phyloP scores from a whole-genome alignment of 2,113 vertebrate genomes.

The Semicossyphus pulcher region DNA sequence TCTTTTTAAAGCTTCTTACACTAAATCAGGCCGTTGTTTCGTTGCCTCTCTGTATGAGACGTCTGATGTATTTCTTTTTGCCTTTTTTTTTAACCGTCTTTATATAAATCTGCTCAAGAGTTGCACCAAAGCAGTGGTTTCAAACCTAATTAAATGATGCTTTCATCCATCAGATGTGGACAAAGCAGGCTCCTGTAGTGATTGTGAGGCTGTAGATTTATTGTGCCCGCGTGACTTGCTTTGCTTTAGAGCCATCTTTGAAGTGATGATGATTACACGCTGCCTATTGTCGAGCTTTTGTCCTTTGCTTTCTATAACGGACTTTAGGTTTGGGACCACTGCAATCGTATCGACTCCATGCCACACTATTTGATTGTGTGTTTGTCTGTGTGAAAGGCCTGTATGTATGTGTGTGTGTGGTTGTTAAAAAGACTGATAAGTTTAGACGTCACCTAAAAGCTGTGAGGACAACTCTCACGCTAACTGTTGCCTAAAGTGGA shows the following conservation, averaged over 20 bases:
- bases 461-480: conserved; percentile 77
- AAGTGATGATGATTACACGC: conserved; percentile 65
- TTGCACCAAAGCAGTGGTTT: conserved; percentile 78
- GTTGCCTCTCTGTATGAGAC: conserved; percentile 66
- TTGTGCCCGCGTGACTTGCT: conserved; percentile 59
- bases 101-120: conserved; percentile 71
- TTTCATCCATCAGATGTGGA: conserved; percentile 40
- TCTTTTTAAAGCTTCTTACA: conserved; percentile 69
- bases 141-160: conserved; percentile 63
- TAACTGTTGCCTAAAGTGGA: conserved; percentile 82
- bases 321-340: conserved; percentile 78
- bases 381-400: conserved; percentile 51
- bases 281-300: conserved; percentile 63
- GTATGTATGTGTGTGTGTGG: conserved; percentile 57
- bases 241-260: conserved; percentile 59
- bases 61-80: conserved; percentile 70
- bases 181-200: conserved; percentile 41
- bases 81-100: conserved; percentile 64
- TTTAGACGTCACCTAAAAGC: conserved; percentile 72
- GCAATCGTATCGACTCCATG: conserved; percentile 64
- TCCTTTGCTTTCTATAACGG: conserved; percentile 64
- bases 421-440: conserved; percentile 58
- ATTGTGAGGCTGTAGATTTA: conserved; percentile 51
- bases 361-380: conserved; percentile 69
- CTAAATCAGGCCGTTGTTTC: conserved; percentile 63